Conservation (phyloP, 1,140 invertebrate species). For the Metaphire vulgaris region DNA sequence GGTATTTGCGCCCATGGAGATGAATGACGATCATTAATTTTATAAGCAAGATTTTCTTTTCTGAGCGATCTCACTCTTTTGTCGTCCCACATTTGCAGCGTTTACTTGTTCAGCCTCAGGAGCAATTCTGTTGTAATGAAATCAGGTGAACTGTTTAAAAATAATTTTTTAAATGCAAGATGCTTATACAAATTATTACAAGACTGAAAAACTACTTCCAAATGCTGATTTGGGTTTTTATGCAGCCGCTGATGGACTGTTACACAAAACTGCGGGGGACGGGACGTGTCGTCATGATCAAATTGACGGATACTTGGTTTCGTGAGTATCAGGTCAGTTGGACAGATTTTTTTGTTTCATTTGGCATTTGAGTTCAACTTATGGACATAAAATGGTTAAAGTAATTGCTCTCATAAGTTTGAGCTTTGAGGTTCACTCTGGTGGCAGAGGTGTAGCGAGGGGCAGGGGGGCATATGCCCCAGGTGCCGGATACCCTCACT, state of each 20-base stretch:
- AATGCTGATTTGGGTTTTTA: too few relatives aligned
- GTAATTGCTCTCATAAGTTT: neutral
- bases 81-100: too few relatives aligned
- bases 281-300: constrained; percentile 65
- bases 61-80: too few relatives aligned
- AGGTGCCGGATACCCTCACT: neutral
- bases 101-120: too few relatives aligned
- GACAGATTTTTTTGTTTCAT: neutral
- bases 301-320: constrained; percentile 76
- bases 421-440: neutral
- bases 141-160: too few relatives aligned
- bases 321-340: constrained; percentile 68
- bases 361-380: constrained; percentile 52
- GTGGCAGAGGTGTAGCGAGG: neutral
- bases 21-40: too few relatives aligned
- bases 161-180: too few relatives aligned
- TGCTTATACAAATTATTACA: too few relatives aligned
- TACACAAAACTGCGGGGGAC: constrained; percentile 66
- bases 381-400: neutral
- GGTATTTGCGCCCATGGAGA: too few relatives aligned
- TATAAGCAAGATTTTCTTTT: too few relatives aligned
- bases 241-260: constrained; percentile 66
- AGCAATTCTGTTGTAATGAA: too few relatives aligned
- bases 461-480: neutral
- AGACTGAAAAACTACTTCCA: too few relatives aligned